Percentiles rank a stretch among this genome's conserved stretches.
phyloP scores from a whole-genome alignment of 2,113 vertebrate genomes.

The Toxostoma redivivum region DNA sequence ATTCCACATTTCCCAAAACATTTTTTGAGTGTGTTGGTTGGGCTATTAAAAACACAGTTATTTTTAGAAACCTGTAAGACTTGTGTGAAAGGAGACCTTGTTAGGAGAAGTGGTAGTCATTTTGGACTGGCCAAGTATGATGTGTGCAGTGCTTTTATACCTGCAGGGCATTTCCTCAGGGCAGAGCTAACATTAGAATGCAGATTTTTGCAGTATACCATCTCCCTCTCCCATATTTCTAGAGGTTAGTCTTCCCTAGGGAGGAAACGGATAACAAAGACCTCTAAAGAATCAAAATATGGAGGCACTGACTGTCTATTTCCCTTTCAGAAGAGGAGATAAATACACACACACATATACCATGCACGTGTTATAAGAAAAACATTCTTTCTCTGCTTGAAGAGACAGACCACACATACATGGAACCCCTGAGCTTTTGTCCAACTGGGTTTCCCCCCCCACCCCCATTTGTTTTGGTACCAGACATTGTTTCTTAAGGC shows the following conservation, averaged over 20 bases:
- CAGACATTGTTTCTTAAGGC: background rate
- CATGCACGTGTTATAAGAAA: background rate
- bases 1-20: conserved; percentile 42
- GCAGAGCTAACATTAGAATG: background rate
- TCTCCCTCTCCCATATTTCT: background rate
- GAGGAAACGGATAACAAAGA: background rate
- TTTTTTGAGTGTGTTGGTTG: background rate
- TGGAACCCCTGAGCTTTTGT: background rate
- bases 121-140: background rate
- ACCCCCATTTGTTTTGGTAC: background rate
- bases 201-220: background rate
- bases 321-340: background rate
- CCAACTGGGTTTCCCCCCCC: too few species aligned
- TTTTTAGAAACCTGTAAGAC: conserved; percentile 28
- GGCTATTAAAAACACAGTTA: conserved; percentile 42
- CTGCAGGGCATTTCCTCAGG: conserved; percentile 45
- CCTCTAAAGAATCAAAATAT: background rate
- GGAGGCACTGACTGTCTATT: background rate
- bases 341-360: accelerated
- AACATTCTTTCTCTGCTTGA: background rate
- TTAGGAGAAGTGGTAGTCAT: background rate
- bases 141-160: background rate
- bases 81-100: conserved; percentile 33
- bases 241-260: background rate
- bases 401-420: accelerated